Evolutionary conservation across 2,113 vertebrate species (phyloP).

Genomic region (Podarcis raffonei): DNA sequence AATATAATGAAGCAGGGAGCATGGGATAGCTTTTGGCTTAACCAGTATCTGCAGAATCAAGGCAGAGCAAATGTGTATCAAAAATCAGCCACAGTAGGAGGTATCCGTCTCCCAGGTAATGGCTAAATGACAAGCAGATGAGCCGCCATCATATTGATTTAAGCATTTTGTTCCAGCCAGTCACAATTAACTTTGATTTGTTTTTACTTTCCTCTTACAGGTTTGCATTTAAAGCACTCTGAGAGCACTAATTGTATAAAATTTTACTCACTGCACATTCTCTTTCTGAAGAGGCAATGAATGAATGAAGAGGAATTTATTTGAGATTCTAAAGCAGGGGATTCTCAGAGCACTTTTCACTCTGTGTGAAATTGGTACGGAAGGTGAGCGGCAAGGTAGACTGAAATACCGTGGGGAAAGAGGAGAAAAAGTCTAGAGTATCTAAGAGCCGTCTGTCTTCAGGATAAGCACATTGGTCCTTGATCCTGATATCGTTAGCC

Average conservation of each 20-base stretch:
- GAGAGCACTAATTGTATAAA: slow-evolving; percentile 68
- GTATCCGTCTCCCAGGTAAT: slow-evolving; percentile 76
- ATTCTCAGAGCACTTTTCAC: slow-evolving; percentile 33
- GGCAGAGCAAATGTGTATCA: slow-evolving; percentile 66
- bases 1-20: slow-evolving; percentile 42
- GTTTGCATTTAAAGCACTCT: slow-evolving; percentile 73
- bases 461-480: not conserved
- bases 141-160: slow-evolving; percentile 72
- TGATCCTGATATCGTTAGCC: not conserved
- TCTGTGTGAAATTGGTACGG: slow-evolving; percentile 52
- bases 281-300: slow-evolving; percentile 58
- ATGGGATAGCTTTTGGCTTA: slow-evolving; percentile 52
- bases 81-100: slow-evolving; percentile 70
- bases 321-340: slow-evolving; percentile 21
- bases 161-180: slow-evolving; percentile 77
- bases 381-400: slow-evolving; percentile 46
- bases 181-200: slow-evolving; percentile 81
- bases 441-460: not conserved
- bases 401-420: not conserved
- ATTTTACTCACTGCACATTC: slow-evolving; percentile 64
- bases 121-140: slow-evolving; percentile 75
- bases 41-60: slow-evolving; percentile 21
- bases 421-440: not conserved
- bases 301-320: slow-evolving; percentile 43
- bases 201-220: slow-evolving; percentile 75